These are phyloP conservation scores for Periophthalmodon schlosseri DNA, from an alignment of 2,113 vertebrate species.

Conservation along the genomic window DNA sequence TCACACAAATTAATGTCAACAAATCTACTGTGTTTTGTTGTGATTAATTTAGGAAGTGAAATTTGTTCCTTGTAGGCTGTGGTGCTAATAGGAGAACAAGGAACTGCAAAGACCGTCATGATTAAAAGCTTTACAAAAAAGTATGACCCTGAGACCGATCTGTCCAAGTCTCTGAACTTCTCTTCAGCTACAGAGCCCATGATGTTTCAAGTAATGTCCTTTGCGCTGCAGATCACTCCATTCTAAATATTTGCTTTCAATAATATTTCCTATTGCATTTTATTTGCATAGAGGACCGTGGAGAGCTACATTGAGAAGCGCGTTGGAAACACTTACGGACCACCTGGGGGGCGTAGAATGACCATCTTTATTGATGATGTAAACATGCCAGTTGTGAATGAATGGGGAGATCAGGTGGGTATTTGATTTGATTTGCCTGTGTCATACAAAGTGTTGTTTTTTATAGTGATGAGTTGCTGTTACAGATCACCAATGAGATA, in stretches of 20 bases:
- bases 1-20: neutral
- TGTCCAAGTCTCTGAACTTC: slow-evolving; percentile 89
- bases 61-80: slow-evolving; percentile 78
- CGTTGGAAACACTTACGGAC: slow-evolving; percentile 92
- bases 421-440: neutral
- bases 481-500: slow-evolving; percentile 94
- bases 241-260: neutral
- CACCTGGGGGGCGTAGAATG: slow-evolving; percentile 94
- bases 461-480: neutral
- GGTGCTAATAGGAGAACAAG: slow-evolving; percentile 94
- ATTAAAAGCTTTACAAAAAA: slow-evolving; percentile 92
- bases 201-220: slow-evolving; percentile 89
- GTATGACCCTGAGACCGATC: slow-evolving; percentile 87
- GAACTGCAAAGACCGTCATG: slow-evolving; percentile 95
- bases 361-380: slow-evolving; percentile 95
- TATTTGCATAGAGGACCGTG: slow-evolving; percentile 80
- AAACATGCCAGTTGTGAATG: slow-evolving; percentile 94
- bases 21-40: neutral
- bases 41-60: neutral
- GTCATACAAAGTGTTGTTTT: neutral
- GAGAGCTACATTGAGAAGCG: slow-evolving; percentile 94
- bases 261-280: neutral
- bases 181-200: slow-evolving; percentile 94
- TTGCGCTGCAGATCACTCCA: neutral
- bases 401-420: slow-evolving; percentile 95